Evolutionary conservation across 2,113 vertebrate species (phyloP), one percentile per base, ranked within the genome.

Genomic region (Haliaeetus leucogaster): DNA sequence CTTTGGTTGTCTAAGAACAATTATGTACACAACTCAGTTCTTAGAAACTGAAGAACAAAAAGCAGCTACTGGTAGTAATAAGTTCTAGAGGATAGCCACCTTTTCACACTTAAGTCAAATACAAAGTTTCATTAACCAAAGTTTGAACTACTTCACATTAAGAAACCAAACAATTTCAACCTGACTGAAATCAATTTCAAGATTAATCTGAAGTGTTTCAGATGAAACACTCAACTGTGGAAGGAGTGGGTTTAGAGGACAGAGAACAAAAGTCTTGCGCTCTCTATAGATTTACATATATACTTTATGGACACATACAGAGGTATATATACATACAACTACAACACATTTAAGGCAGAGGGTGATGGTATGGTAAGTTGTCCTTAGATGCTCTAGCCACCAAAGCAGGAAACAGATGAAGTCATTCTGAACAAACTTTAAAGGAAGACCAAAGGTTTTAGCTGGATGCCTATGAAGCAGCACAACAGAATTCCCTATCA

Each of bases 401-500:
- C 63, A 52, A 66, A 67, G 12, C 30, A 73, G 32, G 13, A 82
- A 43, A 62, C 12, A 59, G 29, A 48, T 30, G 6, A 72, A 58
- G 9, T 23, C 11, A 10, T 50, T 83, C 45, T 56, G 27, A 65
- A 80, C 11, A 74, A 86, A 66, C 25, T 34, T 65, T 10, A 82
- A 62, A 43, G 63, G 21, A 87, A 71, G 16, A 47, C 14, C 17
- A 48, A 58, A 71, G 42, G 10, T 52, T 79, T 72, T 38, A 56
- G 67, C 52, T 71, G 40, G 19, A 61, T 30, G 34, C 8, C 50
- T 36, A 50, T 7, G 9, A 80, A 71, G 34, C 26, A 47, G 25
- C 22, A 58, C 62, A 87, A 87, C 6, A 6, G 43, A 81, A 91
- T 63, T 52, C 0, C 1, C 38, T 53, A 29, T 4, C 0, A 0